Evolutionary conservation across 1,140 invertebrate genomes (phyloP), one percentile per base, ranked within the genome.

Genomic region (Drosophila ogumai): DNA sequence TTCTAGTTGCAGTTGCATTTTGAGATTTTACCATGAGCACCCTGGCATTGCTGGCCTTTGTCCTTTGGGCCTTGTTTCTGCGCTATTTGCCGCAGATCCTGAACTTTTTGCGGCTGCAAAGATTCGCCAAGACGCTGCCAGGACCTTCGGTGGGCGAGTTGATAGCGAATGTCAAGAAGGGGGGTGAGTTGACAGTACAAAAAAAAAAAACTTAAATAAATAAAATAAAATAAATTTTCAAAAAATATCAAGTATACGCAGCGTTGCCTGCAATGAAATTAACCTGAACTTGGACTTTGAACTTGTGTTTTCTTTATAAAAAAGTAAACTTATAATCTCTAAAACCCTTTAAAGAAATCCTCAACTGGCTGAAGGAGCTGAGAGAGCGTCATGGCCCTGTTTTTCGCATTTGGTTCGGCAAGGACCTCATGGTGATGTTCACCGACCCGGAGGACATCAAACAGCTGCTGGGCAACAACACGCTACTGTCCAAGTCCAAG

Each of bases 391-490:
- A 92, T 47, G 91, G 91, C 4, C 41, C 90, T 0, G 81, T 81
- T 0, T 92, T 92, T 69, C 86, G 91, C 31, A 91, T 92, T 32
- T 92, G 91, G 91, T 81, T 92, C 31, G 91, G 91, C 58, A 91
- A 90, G 67, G 90, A 92, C 71, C 67, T 92, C 3, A 79, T 82
- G 68, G 78, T 92, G 6, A 86, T 91, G 72, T 90, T 92, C 34
- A 80, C 77, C 1, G 68, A 90, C 19, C 90, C 91, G 2, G 91
- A 92, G 43, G 86, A 92, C 55, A 80, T 92, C 34, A 88, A 79
- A 85, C 91, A 43, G 94, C 94, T 90, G 92, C 95, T 81, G 93
- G 95, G 54, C 92, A 95, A 72, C 96, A 97, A 93, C 92, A 94
- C 52, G 52, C 73, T 32, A 91, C 94, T 74, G 95, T 95, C 81